Evolutionary conservation across 2,113 vertebrate species (phyloP).

Genomic region (Archocentrus centrarchus): DNA sequence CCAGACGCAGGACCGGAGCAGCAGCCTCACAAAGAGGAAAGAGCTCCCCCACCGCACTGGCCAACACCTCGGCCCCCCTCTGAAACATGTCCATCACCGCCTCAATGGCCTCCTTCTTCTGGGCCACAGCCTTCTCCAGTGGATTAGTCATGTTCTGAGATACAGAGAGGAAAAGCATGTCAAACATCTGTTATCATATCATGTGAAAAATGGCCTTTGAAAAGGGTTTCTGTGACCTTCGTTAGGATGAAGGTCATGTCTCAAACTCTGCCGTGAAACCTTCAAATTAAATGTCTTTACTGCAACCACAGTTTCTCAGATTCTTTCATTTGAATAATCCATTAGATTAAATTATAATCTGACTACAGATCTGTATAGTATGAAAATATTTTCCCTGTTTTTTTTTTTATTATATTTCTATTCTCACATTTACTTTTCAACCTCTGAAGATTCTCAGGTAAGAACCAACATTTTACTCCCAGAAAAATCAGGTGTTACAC

Average conservation of each 20-base stretch:
- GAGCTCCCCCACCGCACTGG: slow-evolving; percentile 79
- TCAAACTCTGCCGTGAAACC: fast-evolving
- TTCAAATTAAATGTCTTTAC: neutral
- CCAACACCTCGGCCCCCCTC: slow-evolving; percentile 79
- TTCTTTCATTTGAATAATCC: neutral
- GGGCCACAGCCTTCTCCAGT: slow-evolving; percentile 76
- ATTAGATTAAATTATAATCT: neutral
- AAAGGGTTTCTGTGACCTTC: neutral
- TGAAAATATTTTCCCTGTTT: neutral
- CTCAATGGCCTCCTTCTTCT: slow-evolving; percentile 84
- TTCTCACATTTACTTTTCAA: too few relatives aligned
- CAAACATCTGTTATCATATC: neutral
- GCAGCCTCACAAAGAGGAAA: slow-evolving; percentile 82
- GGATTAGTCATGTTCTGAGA: slow-evolving; percentile 72
- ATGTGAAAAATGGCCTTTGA: fast-evolving
- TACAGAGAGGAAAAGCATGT: neutral
- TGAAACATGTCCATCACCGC: slow-evolving; percentile 81
- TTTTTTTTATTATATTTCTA: too few relatives aligned
- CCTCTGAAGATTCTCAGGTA: too few relatives aligned
- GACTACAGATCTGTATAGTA: neutral
- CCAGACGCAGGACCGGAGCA: slow-evolving; percentile 77
- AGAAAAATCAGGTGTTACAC: too few relatives aligned
- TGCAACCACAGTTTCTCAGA: neutral
- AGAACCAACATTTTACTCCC: too few relatives aligned
- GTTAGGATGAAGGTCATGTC: neutral